Percentiles rank a stretch among this genome's conserved stretches.
Conservation (phyloP, 2,797 vertebrate genomes). For the Clarias laeviceps region DNA sequence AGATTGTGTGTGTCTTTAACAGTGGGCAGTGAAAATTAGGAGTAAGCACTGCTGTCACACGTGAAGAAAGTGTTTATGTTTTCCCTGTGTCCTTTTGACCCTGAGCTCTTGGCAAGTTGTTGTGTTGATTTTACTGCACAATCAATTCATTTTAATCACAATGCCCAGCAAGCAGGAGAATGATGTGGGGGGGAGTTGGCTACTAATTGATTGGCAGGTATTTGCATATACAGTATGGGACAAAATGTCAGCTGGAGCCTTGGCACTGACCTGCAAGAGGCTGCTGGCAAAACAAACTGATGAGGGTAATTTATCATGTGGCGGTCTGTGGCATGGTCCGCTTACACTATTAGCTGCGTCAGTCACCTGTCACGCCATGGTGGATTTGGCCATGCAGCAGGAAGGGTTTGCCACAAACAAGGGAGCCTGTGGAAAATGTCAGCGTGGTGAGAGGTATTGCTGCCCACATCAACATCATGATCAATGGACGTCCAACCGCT, state of each 20-base stretch:
- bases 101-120: constrained; percentile 72
- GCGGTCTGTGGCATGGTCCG: constrained; percentile 50
- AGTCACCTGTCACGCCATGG: constrained; percentile 75
- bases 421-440: constrained; percentile 52
- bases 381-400: constrained; percentile 53
- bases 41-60: constrained; percentile 38
- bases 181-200: constrained; percentile 46
- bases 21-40: constrained; percentile 31
- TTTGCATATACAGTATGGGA: constrained; percentile 79
- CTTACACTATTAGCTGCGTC: constrained; percentile 71
- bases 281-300: constrained; percentile 78
- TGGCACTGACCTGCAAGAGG: constrained; percentile 73
- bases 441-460: constrained; percentile 34
- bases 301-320: constrained; percentile 79
- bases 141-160: constrained; percentile 85
- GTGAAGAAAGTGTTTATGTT: constrained; percentile 47
- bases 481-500: constrained; percentile 48
- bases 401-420: constrained; percentile 49
- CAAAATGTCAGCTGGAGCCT: constrained; percentile 77
- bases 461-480: constrained; percentile 45
- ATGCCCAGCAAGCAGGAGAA: constrained; percentile 62
- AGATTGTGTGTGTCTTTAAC: constrained; percentile 9
- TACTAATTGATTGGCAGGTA: constrained; percentile 83
- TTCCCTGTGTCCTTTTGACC: constrained; percentile 71
- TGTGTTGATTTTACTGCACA: constrained; percentile 73